These are phyloP conservation scores for Idris sp. DNA, from an alignment of 1,140 invertebrate genomes.

Conservation along the genomic window DNA sequence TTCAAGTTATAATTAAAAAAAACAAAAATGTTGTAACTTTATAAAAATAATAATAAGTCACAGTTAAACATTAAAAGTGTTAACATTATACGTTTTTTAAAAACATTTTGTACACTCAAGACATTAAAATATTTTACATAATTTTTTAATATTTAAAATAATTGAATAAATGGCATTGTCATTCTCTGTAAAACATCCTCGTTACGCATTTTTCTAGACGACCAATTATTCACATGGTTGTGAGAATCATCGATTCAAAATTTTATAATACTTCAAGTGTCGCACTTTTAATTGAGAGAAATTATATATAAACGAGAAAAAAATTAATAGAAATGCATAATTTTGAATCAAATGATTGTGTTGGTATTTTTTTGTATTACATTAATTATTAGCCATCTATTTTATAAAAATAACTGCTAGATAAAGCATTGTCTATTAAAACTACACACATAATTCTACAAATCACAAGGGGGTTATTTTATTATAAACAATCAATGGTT, in stretches of 20 bases:
- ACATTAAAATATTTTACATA: no score
- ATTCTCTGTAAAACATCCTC: slow-evolving; percentile 54
- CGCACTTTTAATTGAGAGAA: slow-evolving; percentile 28
- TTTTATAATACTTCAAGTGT: background rate
- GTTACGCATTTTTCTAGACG: slow-evolving; percentile 7
- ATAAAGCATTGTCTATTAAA: background rate
- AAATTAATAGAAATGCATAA: slow-evolving; percentile 5
- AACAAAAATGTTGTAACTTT: no score
- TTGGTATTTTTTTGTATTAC: slow-evolving; percentile 8
- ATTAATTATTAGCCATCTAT: background rate
- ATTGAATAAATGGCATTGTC: slow-evolving; percentile 26
- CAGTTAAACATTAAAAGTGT: no score
- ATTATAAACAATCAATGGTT: slow-evolving; percentile 17
- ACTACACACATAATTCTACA: slow-evolving; percentile 16
- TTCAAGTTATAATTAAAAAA: no score
- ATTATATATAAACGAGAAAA: no score
- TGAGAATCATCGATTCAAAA: background rate
- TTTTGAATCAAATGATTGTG: slow-evolving; percentile 9
- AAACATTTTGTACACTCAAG: no score
- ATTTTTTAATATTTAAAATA: no score
- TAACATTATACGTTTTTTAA: no score
- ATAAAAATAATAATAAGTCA: no score
- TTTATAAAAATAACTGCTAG: slow-evolving; percentile 33
- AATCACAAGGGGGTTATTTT: slow-evolving; percentile 19
- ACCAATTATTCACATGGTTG: background rate